Conservation (phyloP, 2,888 invertebrate genomes). For the Mantis religiosa region DNA sequence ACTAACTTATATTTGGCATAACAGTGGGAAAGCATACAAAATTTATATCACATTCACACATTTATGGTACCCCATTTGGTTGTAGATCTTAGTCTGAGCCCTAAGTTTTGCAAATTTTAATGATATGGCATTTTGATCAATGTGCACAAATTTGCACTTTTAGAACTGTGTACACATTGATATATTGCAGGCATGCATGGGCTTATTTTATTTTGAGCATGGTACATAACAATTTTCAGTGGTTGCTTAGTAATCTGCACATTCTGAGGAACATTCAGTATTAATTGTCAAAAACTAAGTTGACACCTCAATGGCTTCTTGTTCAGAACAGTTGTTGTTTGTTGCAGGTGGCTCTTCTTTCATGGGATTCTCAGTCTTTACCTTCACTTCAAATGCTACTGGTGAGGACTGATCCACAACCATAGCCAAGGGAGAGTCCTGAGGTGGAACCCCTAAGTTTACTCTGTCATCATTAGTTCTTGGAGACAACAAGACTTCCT, state of each 20-base stretch:
- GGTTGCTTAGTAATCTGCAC: background rate
- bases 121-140: background rate
- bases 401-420: conserved; percentile 11
- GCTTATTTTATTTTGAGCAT: background rate
- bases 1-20: background rate
- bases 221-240: background rate
- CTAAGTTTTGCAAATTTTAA: background rate
- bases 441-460: background rate
- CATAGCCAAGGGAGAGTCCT: background rate
- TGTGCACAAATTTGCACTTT: background rate
- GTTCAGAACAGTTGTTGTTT: conserved; percentile 54
- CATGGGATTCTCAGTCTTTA: conserved; percentile 32
- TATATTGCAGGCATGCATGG: background rate
- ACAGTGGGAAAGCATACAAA: background rate
- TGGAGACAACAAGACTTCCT: background rate
- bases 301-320: conserved; percentile 54
- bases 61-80: background rate
- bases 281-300: conserved; percentile 47
- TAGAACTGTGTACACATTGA: background rate
- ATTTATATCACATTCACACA: background rate
- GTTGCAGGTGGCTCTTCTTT: conserved; percentile 49
- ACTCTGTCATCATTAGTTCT: conserved; percentile 7
- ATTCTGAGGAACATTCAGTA: background rate
- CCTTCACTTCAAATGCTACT: conserved; percentile 28
- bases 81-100: background rate